A percentile compares a stretch with the other conserved stretches of the same genome.
Conservation (phyloP, 1,140 invertebrate genomes). For the Trichonephila clavata region DNA sequence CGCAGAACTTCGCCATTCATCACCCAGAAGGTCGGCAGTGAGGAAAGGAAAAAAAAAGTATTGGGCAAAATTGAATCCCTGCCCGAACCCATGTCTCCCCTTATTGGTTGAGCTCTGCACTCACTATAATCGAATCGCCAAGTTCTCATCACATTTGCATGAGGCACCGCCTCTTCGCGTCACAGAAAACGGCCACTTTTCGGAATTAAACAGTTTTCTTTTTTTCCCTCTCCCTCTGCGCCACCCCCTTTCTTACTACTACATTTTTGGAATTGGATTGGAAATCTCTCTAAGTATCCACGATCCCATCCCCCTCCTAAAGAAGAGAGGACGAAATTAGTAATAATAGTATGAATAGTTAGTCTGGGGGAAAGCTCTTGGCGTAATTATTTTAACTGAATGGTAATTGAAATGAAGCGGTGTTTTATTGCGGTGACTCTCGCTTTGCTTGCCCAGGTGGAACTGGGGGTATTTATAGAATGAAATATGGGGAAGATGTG, state of each 20-base stretch:
- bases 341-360: conserved; percentile 42
- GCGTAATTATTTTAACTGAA: conserved; percentile 30
- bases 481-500: not conserved
- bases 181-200: conserved; percentile 40
- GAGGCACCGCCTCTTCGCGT: conserved; percentile 20
- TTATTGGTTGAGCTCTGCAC: conserved; percentile 42
- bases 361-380: conserved; percentile 11
- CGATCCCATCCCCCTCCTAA: not conserved
- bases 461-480: not conserved
- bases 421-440: not conserved
- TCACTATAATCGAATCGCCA: conserved; percentile 53
- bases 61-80: conserved; percentile 42
- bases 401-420: conserved; percentile 14
- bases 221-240: not conserved
- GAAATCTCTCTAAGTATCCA: conserved; percentile 8
- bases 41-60: not conserved
- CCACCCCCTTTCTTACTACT: not conserved
- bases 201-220: conserved; percentile 42
- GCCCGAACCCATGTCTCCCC: conserved; percentile 22
- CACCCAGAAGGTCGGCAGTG: conserved; percentile 14
- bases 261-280: conserved; percentile 51
- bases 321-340: conserved; percentile 4
- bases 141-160: conserved; percentile 61
- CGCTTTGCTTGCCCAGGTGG: not conserved
- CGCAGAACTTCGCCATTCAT: conserved; percentile 4